A percentile compares a stretch with the other conserved stretches of the same genome.
Conservation (phyloP, 2,888 invertebrate species). For the Apamea epomidion region DNA sequence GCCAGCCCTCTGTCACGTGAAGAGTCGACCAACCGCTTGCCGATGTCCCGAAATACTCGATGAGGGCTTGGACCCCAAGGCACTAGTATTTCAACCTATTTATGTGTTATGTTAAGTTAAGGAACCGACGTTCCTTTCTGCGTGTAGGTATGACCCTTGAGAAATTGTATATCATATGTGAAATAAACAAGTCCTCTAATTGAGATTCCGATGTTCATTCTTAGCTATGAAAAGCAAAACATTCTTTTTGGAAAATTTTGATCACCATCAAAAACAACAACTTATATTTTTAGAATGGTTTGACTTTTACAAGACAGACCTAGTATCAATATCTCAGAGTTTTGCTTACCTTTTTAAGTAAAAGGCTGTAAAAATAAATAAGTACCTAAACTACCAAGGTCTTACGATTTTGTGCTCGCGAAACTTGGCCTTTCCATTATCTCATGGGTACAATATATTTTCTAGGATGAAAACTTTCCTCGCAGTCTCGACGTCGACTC, state of each 20-base stretch:
- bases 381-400: conserved; percentile 5
- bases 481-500: conserved; percentile 4
- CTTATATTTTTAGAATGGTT: neutral
- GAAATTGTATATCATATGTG: too few species aligned
- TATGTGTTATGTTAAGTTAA: too few species aligned
- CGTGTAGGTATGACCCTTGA: neutral
- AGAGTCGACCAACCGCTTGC: too few species aligned
- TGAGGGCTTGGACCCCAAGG: too few species aligned
- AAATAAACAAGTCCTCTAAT: neutral
- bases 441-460: conserved; percentile 56
- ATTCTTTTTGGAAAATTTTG: neutral
- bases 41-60: too few species aligned
- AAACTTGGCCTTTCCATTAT: conserved; percentile 52
- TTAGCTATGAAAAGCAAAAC: neutral
- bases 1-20: too few species aligned
- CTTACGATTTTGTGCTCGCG: conserved; percentile 35
- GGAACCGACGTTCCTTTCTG: too few species aligned
- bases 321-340: neutral
- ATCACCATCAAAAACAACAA: neutral
- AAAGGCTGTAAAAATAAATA: conserved; percentile 42
- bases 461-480: conserved; percentile 37
- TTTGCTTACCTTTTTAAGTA: conserved; percentile 18
- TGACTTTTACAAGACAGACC: neutral
- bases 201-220: neutral
- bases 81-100: too few species aligned